Percentiles rank a stretch among this genome's conserved stretches.
Evolutionary conservation across 2,888 invertebrate species (phyloP).

Genomic region (Chelonus formosanus): DNA sequence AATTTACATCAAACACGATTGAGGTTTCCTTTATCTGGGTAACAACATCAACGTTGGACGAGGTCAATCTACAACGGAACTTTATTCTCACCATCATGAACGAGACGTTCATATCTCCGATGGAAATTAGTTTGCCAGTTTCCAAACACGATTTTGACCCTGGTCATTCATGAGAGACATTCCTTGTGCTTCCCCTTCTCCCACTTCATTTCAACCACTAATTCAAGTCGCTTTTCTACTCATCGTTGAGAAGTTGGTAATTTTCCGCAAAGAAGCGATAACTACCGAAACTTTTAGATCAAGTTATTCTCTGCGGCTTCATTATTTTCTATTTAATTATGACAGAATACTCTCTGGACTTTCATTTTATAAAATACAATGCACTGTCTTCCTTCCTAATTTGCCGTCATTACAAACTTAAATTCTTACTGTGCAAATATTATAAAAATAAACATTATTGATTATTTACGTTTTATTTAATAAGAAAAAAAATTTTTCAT

Average conservation of each 20-base stretch:
- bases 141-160: slow-evolving; percentile 39
- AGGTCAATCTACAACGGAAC: slow-evolving; percentile 33
- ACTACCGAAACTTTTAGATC: slow-evolving; percentile 24
- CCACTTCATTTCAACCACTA: not conserved
- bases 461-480: not conserved
- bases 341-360: slow-evolving; percentile 10
- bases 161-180: slow-evolving; percentile 39
- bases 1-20: slow-evolving; percentile 15
- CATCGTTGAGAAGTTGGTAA: slow-evolving; percentile 22
- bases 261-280: slow-evolving; percentile 23
- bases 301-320: slow-evolving; percentile 28
- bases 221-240: slow-evolving; percentile 16
- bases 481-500: not conserved
- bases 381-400: not conserved
- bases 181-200: not conserved
- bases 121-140: slow-evolving; percentile 44
- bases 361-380: slow-evolving; percentile 13
- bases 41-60: slow-evolving; percentile 4
- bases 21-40: slow-evolving; percentile 12
- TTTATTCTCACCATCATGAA: slow-evolving; percentile 34
- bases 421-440: too few species aligned
- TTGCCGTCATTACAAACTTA: not conserved
- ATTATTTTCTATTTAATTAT: slow-evolving; percentile 28
- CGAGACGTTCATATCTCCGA: slow-evolving; percentile 31
- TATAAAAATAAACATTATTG: too few species aligned